These are phyloP conservation scores for Lacerta agilis DNA, from an alignment of 2,797 vertebrate genomes.

Conservation along the genomic window DNA sequence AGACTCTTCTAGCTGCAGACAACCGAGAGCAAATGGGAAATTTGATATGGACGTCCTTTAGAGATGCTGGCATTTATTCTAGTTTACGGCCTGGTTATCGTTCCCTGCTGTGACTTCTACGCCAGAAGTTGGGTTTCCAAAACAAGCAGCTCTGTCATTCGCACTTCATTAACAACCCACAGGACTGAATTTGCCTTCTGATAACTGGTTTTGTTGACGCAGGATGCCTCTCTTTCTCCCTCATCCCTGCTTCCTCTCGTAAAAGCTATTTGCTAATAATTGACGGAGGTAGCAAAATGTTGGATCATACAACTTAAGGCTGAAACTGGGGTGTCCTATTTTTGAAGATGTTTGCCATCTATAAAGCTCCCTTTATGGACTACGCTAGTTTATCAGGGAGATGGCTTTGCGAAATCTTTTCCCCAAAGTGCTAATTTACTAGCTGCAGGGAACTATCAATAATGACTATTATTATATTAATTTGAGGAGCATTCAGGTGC, in stretches of 20 bases:
- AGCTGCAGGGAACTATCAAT: too few relatives aligned
- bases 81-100: slow-evolving; percentile 49
- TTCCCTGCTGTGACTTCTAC: slow-evolving; percentile 45
- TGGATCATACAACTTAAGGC: background rate
- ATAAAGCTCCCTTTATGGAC: background rate
- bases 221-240: background rate
- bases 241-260: background rate
- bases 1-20: slow-evolving; percentile 10
- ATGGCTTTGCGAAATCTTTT: background rate
- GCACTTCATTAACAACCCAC: slow-evolving; percentile 18
- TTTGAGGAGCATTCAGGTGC: too few relatives aligned
- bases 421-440: too few relatives aligned
- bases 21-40: background rate
- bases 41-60: background rate
- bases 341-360: background rate
- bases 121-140: slow-evolving; percentile 4
- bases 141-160: slow-evolving; percentile 16
- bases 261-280: background rate
- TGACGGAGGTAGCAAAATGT: background rate
- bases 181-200: slow-evolving; percentile 21
- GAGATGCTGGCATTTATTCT: slow-evolving; percentile 16
- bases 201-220: background rate
- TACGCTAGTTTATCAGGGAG: background rate
- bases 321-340: background rate
- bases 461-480: too few relatives aligned